phyloP scores from a whole-genome alignment of 2,888 invertebrate genomes.

The Limulus polyphemus region DNA sequence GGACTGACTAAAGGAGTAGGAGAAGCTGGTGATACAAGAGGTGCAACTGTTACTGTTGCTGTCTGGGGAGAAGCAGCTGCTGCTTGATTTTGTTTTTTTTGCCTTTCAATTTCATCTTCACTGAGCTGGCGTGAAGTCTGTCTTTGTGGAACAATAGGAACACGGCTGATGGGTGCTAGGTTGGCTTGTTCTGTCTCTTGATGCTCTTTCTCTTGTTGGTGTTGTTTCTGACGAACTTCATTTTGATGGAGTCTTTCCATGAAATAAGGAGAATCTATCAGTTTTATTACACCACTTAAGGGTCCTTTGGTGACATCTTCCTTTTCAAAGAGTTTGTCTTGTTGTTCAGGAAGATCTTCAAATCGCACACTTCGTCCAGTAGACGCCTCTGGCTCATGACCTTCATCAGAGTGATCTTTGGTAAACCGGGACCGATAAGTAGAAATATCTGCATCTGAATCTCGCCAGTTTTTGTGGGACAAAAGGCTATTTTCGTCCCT shows the following conservation, averaged over 20 bases:
- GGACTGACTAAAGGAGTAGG: constrained; percentile 4
- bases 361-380: constrained; percentile 49
- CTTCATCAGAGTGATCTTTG: constrained; percentile 18
- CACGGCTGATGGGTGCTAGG: constrained; percentile 12
- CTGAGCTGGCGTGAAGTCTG: constrained; percentile 58
- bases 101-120: constrained; percentile 75
- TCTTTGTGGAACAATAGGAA: constrained; percentile 25
- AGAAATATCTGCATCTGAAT: constrained; percentile 15
- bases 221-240: constrained; percentile 49
- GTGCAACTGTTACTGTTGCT: constrained; percentile 2
- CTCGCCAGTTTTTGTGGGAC: constrained; percentile 18
- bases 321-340: constrained; percentile 62
- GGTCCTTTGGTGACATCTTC: constrained; percentile 70
- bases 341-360: constrained; percentile 41
- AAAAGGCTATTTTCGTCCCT: constrained; percentile 8
- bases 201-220: constrained; percentile 39
- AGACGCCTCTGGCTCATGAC: constrained; percentile 14
- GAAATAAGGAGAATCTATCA: constrained; percentile 74
- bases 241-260: constrained; percentile 76
- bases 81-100: constrained; percentile 71
- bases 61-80: constrained; percentile 12
- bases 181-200: constrained; percentile 42
- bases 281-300: constrained; percentile 72
- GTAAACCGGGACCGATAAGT: constrained; percentile 22
- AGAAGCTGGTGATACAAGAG: not conserved